These are phyloP conservation scores for Pagetopsis macropterus DNA, from an alignment of 2,797 vertebrate genomes.

Conservation along the genomic window DNA sequence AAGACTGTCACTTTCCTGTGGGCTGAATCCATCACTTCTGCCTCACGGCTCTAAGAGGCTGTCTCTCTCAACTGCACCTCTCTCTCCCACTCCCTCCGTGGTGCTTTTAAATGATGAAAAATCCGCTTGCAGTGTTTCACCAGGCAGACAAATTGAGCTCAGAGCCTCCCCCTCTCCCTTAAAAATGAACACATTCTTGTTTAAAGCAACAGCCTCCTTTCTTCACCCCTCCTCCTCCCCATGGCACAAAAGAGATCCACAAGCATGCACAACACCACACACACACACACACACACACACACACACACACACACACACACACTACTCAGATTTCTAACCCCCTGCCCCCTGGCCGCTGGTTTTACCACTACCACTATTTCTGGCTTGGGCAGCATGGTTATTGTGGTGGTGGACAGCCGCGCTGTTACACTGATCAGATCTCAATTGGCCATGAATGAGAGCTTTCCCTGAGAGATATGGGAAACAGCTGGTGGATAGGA, in stretches of 20 bases:
- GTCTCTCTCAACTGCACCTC: conserved; percentile 77
- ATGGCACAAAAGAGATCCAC: conserved; percentile 79
- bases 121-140: conserved; percentile 71
- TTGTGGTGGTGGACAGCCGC: conserved; percentile 62
- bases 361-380: conserved; percentile 77
- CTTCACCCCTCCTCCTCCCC: conserved; percentile 80
- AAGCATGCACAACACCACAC: conserved; percentile 66
- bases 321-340: conserved; percentile 75
- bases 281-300: conserved; percentile 40
- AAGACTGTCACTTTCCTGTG: conserved; percentile 79
- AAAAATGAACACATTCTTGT: conserved; percentile 78
- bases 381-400: conserved; percentile 60
- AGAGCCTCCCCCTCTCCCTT: conserved; percentile 66
- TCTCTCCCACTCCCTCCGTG: conserved; percentile 60
- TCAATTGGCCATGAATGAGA: conserved; percentile 63
- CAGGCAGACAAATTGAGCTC: conserved; percentile 70
- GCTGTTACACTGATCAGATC: conserved; percentile 64
- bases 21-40: conserved; percentile 82
- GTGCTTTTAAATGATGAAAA: conserved; percentile 78
- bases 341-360: conserved; percentile 68
- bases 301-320: conserved; percentile 36
- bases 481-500: conserved; percentile 50
- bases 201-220: conserved; percentile 75
- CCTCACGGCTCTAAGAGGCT: conserved; percentile 78
- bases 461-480: conserved; percentile 35